Base-by-base conservation (phyloP, 2,888 invertebrate species). In the Busseola fusca region DNA sequence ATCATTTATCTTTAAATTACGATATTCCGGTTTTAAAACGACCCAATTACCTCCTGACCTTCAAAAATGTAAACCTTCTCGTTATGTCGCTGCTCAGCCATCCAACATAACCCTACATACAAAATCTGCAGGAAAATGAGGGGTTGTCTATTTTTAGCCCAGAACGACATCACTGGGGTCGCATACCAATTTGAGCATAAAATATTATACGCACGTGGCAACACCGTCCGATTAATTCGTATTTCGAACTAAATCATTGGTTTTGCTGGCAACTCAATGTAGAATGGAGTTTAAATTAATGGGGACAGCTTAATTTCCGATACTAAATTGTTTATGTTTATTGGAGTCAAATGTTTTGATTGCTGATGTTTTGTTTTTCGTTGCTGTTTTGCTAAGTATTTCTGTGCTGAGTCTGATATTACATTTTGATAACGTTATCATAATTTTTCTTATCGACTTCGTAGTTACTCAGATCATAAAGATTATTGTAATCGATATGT, bases 201-300 rank as follows among this genome's bases (percentile, higher is more conserved):
- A 80, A 80, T 78, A 73, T 80, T 80, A 78, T 62, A 54, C 69
- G 82, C 79, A 78, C 82, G 52, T 78, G 78, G 65, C n/a, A 78
- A 64, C 65, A 63, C 64, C 65, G 45, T 69, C 56, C 34, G 64
- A 69, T 72, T 80, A 78, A 76, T 83, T 72, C 50, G 52, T 37
- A 79, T 56, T 71, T 68, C 59, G 30, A 58, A 78, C 52, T 72
- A 60, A 81, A 82, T 75, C 52, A 68, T 73, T 50, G 52, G 42
- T 25, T 70, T 71, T 58, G 54, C 58, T 69, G 56, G 60, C 66
- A 50, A 76, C 48, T 60, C 54, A 64, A 69, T 68, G 52, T 56
- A 37, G 59, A 63, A 57, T 64, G 58, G 37, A n/a, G 27, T 64
- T 30, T 54, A 34, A 69, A 79, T 82, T 79, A 74, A 71, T 74